These are phyloP conservation scores for Euzophera pinguis DNA, from an alignment of 2,888 invertebrate genomes.

Conservation along the genomic window DNA sequence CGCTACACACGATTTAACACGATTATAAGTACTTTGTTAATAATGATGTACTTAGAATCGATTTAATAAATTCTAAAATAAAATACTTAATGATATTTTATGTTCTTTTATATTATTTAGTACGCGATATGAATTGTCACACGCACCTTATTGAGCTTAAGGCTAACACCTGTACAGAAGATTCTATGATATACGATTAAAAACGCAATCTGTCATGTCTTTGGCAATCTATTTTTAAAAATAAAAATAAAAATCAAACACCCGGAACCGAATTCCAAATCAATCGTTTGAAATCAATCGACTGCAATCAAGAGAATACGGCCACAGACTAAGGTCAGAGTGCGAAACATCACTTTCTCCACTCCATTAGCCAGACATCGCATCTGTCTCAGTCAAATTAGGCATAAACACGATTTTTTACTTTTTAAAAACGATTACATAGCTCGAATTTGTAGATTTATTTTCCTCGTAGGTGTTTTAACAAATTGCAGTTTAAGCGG, in stretches of 20 bases:
- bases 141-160: too few relatives aligned
- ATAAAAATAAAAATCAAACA: neutral
- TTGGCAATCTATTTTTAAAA: too few relatives aligned
- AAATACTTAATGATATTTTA: too few relatives aligned
- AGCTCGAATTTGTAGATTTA: conserved; percentile 27
- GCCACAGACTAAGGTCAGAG: conserved; percentile 46
- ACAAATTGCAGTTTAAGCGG: conserved; percentile 9
- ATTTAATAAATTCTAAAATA: too few relatives aligned
- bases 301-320: conserved; percentile 17
- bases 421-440: conserved; percentile 34
- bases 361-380: conserved; percentile 58
- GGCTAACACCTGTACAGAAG: too few relatives aligned
- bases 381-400: conserved; percentile 67
- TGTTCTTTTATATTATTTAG: too few relatives aligned
- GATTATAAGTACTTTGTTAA: too few relatives aligned
- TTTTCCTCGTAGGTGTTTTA: conserved; percentile 27
- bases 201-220: too few relatives aligned
- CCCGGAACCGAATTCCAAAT: neutral
- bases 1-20: too few relatives aligned
- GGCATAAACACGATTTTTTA: conserved; percentile 57
- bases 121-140: too few relatives aligned
- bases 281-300: conserved; percentile 7
- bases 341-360: conserved; percentile 66
- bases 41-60: too few relatives aligned
- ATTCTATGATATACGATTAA: too few relatives aligned